Conservation (phyloP, 1,140 invertebrate genomes). For the Tyrophagus putrescentiae region DNA sequence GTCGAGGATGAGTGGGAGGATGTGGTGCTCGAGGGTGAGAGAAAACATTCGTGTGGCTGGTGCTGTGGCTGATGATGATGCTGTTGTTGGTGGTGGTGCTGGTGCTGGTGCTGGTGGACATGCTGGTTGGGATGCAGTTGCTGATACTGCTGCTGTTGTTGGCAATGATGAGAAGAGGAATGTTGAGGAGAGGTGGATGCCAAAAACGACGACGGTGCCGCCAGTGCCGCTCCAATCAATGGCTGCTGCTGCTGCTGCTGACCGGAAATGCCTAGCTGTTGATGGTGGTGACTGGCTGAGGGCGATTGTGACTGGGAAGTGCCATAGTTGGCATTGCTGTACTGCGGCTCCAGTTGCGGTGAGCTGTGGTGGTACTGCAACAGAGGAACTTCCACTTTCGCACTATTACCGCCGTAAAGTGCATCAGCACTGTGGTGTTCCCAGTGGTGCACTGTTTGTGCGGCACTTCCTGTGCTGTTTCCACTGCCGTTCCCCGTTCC, state of each 20-base stretch:
- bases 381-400: too few species aligned
- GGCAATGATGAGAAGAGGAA: neutral
- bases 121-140: neutral
- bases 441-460: too few species aligned
- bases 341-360: neutral
- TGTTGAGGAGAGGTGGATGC: neutral
- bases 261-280: too few species aligned
- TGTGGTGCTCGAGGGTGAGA: neutral
- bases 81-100: neutral
- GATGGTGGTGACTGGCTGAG: too few species aligned
- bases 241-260: too few species aligned
- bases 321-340: neutral
- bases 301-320: too few species aligned
- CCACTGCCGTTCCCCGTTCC: too few species aligned
- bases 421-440: too few species aligned
- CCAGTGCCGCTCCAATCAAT: too few species aligned
- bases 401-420: too few species aligned
- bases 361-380: constrained; percentile 1
- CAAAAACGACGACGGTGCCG: neutral
- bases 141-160: neutral
- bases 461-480: too few species aligned
- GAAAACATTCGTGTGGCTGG: neutral
- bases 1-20: neutral
- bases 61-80: neutral
- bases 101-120: neutral